Conservation (phyloP, 2,797 vertebrate genomes). For the Bryconaethiops microstoma region DNA sequence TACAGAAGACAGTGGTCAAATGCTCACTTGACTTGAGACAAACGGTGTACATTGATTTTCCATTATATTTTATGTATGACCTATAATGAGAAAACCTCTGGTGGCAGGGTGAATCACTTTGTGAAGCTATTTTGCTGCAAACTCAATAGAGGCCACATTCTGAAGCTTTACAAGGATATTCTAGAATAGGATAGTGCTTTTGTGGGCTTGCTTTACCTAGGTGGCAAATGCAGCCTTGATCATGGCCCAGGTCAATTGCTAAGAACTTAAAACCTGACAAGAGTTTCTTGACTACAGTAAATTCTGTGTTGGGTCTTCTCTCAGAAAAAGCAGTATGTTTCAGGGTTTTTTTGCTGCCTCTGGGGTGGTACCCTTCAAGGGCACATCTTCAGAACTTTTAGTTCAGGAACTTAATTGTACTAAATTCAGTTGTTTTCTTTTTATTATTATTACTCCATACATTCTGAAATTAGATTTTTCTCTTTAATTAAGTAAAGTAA, state of each 20-base stretch:
- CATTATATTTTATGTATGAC: neutral
- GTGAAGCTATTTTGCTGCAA: neutral
- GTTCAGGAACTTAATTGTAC: too few relatives aligned
- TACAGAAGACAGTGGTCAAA: neutral
- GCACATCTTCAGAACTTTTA: too few relatives aligned
- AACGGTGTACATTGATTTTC: neutral
- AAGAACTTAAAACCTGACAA: neutral
- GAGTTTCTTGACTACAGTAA: neutral
- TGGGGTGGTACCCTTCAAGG: too few relatives aligned
- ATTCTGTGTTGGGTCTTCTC: neutral
- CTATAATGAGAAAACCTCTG: neutral
- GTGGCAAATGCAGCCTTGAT: neutral
- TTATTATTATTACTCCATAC: too few relatives aligned
- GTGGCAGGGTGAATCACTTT: neutral
- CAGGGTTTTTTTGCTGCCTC: too few relatives aligned
- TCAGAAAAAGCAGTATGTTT: too few relatives aligned
- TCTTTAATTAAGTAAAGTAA: too few relatives aligned
- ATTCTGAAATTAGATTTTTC: too few relatives aligned
- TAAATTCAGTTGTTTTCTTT: too few relatives aligned
- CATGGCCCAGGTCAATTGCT: neutral
- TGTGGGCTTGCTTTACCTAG: neutral
- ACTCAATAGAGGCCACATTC: neutral
- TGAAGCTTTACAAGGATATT: neutral
- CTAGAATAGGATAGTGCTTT: neutral
- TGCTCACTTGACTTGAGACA: neutral